Evolutionary conservation across 2,888 invertebrate genomes (phyloP), one percentile per base, ranked within the genome.

Genomic region (Tillus elongatus): DNA sequence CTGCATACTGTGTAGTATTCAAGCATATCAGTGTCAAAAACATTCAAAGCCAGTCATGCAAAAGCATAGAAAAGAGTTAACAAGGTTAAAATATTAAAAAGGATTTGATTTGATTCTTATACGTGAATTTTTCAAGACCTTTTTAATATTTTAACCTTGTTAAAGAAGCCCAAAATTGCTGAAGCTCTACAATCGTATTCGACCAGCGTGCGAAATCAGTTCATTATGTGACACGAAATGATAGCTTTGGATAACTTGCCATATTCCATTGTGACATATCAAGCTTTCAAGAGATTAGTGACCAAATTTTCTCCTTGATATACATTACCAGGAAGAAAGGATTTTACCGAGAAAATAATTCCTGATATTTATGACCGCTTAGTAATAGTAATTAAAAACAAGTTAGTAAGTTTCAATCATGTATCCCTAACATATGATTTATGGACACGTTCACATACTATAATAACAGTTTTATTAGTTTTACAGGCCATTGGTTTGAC

Each of bases 281-380:
- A 15, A 15, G 33, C 16, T 16, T 33, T 33, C 19, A 15, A 33
- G 19, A 33, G 33, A 16, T 33, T 33, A 11, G 15, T 33, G 15
- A 16, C 33, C 16, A 15, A 33, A 33, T 12, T 33, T 33, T 15
- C 10, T 33, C 31, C 31, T 31, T 15, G 15, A 11, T 31, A 31
- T n/a, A 31, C 31, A 10, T 9, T 31, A 31, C 31, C 15, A 10
- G 31, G n/a, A n/a, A n/a, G n/a, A n/a, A n/a, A n/a, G n/a, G n/a
- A n/a, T n/a, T n/a, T n/a, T n/a, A n/a, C n/a, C n/a, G n/a, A n/a
- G n/a, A n/a, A n/a, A n/a, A n/a, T n/a, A n/a, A n/a, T 33, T 33
- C 16, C 33, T 19, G 33, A 33, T 33, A 33, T 33, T 33, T 16
- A 33, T n/a, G 15, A 33, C 33, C 33, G 33, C 11, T 33, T 33